Evolutionary conservation across 1,140 invertebrate genomes (phyloP), one percentile per base, ranked within the genome.

Genomic region (Steinernema khuongi): DNA sequence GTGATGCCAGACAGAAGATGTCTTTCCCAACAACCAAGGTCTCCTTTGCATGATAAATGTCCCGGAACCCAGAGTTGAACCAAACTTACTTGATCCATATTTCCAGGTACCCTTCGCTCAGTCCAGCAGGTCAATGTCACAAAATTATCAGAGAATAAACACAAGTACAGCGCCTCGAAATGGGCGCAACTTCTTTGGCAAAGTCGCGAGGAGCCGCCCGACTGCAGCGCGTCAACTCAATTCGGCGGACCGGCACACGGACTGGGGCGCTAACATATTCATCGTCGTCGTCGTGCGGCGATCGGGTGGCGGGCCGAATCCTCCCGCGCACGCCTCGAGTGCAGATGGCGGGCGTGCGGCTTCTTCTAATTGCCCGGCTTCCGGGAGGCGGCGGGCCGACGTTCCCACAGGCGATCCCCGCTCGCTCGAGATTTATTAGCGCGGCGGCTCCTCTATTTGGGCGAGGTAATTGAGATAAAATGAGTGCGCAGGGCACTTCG

Each of bases 371-470:
- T 60, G 50, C 22, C 19, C 11, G 14, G 7, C 50, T 60, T 60
- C 50, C n/a, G n/a, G n/a, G n/a, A n/a, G n/a, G n/a, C n/a, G n/a
- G n/a, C n/a, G n/a, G n/a, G n/a, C n/a, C n/a, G n/a, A n/a, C 50
- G 50, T 60, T 60, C 50, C 50, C 50, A 60, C 50, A 60, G 50
- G 50, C 50, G 50, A 60, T 60, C 50, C 26, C 14, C 50, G 11
- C 7, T 14, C 4, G 11, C 22, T 2, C 50, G 11, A 60, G 50
- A 60, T 60, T 60, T 60, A 60, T 60, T 60, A 60, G 50, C 26
- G 14, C 2, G 14, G 50, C 36, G 36, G n/a, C n/a, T n/a, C n/a
- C n/a, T n/a, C n/a, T n/a, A n/a, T 41, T 41, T 7, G 36, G 36
- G n/a, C n/a, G 36, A 41, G 7, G 36, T 11, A 41, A 41, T 41